Evolutionary conservation across 2,888 invertebrate genomes (phyloP).

Genomic region (Drosophila percnosoma): DNA sequence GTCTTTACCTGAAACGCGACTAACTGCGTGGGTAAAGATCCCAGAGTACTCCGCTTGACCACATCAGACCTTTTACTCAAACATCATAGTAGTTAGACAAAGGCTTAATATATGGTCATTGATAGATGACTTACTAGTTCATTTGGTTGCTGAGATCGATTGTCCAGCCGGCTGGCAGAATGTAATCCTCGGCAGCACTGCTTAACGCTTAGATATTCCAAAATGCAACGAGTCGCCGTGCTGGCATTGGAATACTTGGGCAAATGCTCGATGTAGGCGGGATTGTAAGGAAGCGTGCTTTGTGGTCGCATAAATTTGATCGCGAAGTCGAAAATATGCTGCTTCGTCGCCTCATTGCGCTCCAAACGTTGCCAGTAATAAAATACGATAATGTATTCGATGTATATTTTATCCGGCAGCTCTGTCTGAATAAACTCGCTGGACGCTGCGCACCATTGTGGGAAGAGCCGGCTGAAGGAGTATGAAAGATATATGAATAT

Average conservation of each 20-base stretch:
- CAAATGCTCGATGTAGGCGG: slow-evolving; percentile 60
- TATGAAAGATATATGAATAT: not conserved
- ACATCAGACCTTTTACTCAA: slow-evolving; percentile 81
- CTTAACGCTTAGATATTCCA: slow-evolving; percentile 60
- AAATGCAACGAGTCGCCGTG: slow-evolving; percentile 68
- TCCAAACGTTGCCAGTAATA: slow-evolving; percentile 73
- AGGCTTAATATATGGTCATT: not conserved
- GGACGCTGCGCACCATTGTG: slow-evolving; percentile 53
- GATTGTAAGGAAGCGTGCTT: slow-evolving; percentile 54
- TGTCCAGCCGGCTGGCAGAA: slow-evolving; percentile 62
- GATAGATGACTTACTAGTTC: slow-evolving; percentile 58
- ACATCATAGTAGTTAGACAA: slow-evolving; percentile 60
- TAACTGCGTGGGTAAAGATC: slow-evolving; percentile 66
- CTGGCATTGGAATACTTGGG: slow-evolving; percentile 55
- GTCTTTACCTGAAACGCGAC: slow-evolving; percentile 56
- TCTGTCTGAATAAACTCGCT: slow-evolving; percentile 60
- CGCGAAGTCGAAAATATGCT: slow-evolving; percentile 67
- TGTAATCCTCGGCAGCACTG: slow-evolving; percentile 56
- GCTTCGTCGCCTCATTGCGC: slow-evolving; percentile 46
- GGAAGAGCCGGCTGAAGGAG: slow-evolving; percentile 58
- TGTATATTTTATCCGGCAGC: slow-evolving; percentile 70
- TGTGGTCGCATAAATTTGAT: slow-evolving; percentile 74
- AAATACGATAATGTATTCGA: slow-evolving; percentile 77
- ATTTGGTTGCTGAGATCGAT: slow-evolving; percentile 42
- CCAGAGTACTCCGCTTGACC: slow-evolving; percentile 25